Evolutionary conservation across 2,888 invertebrate genomes (phyloP).

Genomic region (Macropis europaea): DNA sequence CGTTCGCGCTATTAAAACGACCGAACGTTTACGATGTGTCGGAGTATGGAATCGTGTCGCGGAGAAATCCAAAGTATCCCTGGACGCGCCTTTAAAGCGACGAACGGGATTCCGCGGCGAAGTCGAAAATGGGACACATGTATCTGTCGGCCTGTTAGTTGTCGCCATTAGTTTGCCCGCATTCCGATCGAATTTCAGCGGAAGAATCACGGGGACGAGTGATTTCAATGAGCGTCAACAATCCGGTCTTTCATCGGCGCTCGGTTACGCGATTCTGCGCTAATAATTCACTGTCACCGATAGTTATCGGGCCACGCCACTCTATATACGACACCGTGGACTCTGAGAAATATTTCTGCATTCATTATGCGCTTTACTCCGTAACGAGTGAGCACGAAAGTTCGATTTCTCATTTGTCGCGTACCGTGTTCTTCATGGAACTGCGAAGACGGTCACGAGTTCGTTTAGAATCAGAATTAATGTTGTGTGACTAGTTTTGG

Average conservation of each 20-base stretch:
- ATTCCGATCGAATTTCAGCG: conserved; percentile 62
- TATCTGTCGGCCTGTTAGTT: conserved; percentile 45
- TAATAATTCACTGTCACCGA: conserved; percentile 69
- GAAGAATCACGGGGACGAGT: conserved; percentile 26
- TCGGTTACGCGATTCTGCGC: conserved; percentile 51
- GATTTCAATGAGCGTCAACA: conserved; percentile 53
- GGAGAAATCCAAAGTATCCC: conserved; percentile 15
- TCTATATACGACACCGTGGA: conserved; percentile 10
- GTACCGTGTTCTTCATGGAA: too few relatives aligned
- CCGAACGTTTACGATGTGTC: neutral
- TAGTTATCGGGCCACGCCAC: conserved; percentile 59
- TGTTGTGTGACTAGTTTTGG: too few relatives aligned
- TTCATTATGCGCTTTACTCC: conserved; percentile 16
- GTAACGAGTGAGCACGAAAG: too few relatives aligned
- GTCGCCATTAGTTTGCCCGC: conserved; percentile 66
- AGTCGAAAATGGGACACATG: conserved; percentile 35
- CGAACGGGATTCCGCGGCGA: neutral
- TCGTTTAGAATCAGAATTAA: too few relatives aligned
- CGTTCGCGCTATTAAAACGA: neutral
- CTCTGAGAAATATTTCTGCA: conserved; percentile 20
- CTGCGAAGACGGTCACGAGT: too few relatives aligned
- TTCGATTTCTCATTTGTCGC: too few relatives aligned
- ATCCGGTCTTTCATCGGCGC: conserved; percentile 45
- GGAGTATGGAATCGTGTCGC: neutral
- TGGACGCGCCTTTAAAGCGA: neutral